Base-by-base conservation (phyloP, 1,140 invertebrate genomes). In the Drosophila watanabei region DNA sequence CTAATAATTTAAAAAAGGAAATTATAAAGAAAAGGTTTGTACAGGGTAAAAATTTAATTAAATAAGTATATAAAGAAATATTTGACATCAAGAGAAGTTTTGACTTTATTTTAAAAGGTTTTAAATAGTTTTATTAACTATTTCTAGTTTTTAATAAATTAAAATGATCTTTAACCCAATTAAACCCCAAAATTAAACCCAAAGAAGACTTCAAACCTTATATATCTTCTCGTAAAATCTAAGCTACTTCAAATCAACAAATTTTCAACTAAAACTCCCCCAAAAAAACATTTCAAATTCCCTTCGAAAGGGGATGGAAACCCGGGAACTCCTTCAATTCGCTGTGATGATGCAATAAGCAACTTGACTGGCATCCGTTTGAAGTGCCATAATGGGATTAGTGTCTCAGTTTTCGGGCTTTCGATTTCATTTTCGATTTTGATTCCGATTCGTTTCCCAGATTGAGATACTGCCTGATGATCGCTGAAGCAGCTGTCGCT, bases 381-480 rank as follows among this genome's bases (percentile, higher is more conserved):
- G 82, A 87, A 87, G 79, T 86, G 83, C 69, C 72, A 81, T 81
- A 89, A 88, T 89, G 54, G 76, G 85, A 88, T 89, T 88, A 81
- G 69, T 57, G 76, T 51, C 68, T 61, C 57, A 33, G 45, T 71
- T 58, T 51, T 14, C 9, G 39, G 46, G 63, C 35, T 58, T 48
- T 73, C 51, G 61, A 58, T 75, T 63, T 73, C 51, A 57, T 52
- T 75, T 63, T 37, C 33, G 46, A 45, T 69, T 68, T 13, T 10
- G 45, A 46, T 43, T 18, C 0, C 4, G 41, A 45, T 45, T 45
- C 58, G 30, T 51, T 51, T 30, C 24, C 48, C 30, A 58, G 56
- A 60, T 69, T 59, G 43, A 32, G 51, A 68, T 63, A 51, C 46
- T 24, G 45, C 51, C 52, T 14, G 37, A 52, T 51, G 65, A 59